Percentiles rank a stretch among this genome's conserved stretches.
phyloP scores from a whole-genome alignment of 1,140 invertebrate species.

The Oppia nitens region DNA sequence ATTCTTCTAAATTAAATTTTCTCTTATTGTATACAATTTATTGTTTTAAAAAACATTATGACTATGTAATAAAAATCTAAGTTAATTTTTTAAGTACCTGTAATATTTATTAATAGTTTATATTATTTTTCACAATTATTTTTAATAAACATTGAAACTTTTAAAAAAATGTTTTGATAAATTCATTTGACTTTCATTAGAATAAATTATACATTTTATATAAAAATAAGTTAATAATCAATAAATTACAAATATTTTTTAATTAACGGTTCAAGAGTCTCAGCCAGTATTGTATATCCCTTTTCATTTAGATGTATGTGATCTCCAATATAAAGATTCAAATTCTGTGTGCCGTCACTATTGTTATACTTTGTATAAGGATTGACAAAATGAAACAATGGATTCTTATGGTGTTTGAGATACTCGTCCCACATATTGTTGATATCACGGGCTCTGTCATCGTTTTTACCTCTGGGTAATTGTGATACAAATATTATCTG shows the following conservation, averaged over 20 bases:
- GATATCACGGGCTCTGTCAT: not conserved
- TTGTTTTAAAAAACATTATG: no score
- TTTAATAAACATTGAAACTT: no score
- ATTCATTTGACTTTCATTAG: no score
- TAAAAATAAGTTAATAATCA: no score
- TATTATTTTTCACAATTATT: no score
- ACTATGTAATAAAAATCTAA: no score
- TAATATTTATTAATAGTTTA: no score
- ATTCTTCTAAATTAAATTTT: no score
- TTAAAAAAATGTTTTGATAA: no score
- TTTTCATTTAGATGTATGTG: not conserved
- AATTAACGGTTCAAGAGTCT: conserved; percentile 5
- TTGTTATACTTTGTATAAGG: not conserved
- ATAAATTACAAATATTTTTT: not conserved
- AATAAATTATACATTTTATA: no score
- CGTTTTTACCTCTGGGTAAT: not conserved
- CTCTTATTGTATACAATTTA: no score
- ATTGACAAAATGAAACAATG: not conserved
- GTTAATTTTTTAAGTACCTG: no score
- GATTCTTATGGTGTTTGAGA: not conserved
- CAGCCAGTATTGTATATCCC: not conserved
- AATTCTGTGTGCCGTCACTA: not conserved
- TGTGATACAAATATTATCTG: not conserved
- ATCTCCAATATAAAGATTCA: not conserved
- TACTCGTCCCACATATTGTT: not conserved